Evolutionary conservation across 2,888 invertebrate genomes (phyloP), one percentile per base, ranked within the genome.

Genomic region (Chrysomela aeneicollis): DNA sequence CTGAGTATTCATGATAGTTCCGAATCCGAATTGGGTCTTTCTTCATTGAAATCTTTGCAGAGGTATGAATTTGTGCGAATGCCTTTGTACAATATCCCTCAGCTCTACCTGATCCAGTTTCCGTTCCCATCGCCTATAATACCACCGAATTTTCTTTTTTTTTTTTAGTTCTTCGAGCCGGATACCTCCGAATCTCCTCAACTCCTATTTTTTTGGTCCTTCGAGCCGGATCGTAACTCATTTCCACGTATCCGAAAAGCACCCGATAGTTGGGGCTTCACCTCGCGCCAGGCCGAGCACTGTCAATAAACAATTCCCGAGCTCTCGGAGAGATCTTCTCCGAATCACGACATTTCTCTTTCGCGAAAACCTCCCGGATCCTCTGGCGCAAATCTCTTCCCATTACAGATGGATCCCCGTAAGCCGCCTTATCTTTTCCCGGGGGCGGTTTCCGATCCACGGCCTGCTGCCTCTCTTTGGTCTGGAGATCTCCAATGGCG

Each of bases 341-440:
- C 26, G 6, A 26, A 26, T 26, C 35, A 10, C 35, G 9, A 35
- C 35, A 35, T 35, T 42, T 55, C 35, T 32, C 42, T 55, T 55
- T 37, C 37, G 4, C 21, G 55, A 55, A 42, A 21, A 42, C 15
- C 55, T 42, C 9, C 22, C 35, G 26, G 26, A 26, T 26, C 26
- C 26, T 5, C 4, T 6, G 35, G 12, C 55, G 55, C 42, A 42
- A 55, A 55, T 42, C 42, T 42, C 21, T 42, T 32, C 42, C 55
- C 32, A 37, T 59, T 51, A 59, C 19, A 50, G 53, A 61, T 49
- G 55, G 26, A 61, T 61, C 55, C 32, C 18, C 17, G 55, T 18
- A 42, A 47, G 32, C 30, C 53, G 26, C 54, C 60, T 59, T 60
- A 60, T 64, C 50, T 64, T 55, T 49, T 46, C 46, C 50, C 52